Evolutionary conservation across 2,888 invertebrate species (phyloP).

Genomic region (Zelleria hepariella): DNA sequence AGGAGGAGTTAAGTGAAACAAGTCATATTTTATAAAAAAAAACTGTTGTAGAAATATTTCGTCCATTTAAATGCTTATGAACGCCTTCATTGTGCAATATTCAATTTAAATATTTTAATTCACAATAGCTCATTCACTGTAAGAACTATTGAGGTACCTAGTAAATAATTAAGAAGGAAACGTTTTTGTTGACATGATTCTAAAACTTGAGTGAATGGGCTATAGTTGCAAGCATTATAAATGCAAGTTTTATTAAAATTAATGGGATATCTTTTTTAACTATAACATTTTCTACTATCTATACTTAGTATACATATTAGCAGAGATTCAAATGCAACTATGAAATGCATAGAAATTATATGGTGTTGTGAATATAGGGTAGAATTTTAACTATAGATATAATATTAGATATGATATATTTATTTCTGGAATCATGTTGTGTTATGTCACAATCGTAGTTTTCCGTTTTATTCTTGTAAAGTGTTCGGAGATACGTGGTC

Average conservation of each 20-base stretch:
- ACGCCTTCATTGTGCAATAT: constrained; percentile 46
- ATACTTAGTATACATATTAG: not conserved
- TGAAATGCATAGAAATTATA: not conserved
- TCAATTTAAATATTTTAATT: not conserved
- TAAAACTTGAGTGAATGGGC: not conserved
- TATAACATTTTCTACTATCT: not conserved
- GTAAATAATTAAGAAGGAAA: too few relatives aligned
- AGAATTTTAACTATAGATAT: too few relatives aligned
- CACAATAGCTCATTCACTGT: not conserved
- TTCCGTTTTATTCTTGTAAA: not conserved
- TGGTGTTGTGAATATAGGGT: not conserved
- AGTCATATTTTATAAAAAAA: not conserved
- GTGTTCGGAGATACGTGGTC: not conserved
- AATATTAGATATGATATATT: too few relatives aligned
- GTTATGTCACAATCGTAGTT: not conserved
- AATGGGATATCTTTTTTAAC: not conserved
- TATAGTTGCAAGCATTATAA: not conserved
- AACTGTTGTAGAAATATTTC: constrained; percentile 21
- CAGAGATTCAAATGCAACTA: not conserved
- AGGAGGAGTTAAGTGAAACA: not conserved
- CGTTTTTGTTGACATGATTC: not conserved
- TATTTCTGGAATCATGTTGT: not conserved
- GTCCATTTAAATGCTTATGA: constrained; percentile 53
- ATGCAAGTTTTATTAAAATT: not conserved
- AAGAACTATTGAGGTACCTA: too few relatives aligned